A percentile compares a stretch with the other conserved stretches of the same genome.
Evolutionary conservation across 2,888 invertebrate species (phyloP).

Genomic region (Trichogramma evanescens): DNA sequence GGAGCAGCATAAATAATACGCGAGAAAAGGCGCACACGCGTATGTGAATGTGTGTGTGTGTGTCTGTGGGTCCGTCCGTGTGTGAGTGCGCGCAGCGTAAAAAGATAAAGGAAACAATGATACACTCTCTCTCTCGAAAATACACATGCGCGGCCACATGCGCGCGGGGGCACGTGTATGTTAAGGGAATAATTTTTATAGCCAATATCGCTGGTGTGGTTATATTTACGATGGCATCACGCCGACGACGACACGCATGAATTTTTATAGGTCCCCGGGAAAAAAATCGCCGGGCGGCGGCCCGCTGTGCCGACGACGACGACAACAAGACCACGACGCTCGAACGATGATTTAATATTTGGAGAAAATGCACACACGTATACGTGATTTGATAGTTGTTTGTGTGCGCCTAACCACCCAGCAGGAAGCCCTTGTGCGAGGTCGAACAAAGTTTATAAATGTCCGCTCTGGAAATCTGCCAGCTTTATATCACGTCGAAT

Average conservation of each 20-base stretch:
- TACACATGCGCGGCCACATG: constrained; percentile 31
- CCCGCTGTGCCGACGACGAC: no score
- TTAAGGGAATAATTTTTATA: constrained; percentile 39
- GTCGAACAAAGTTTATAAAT: constrained; percentile 29
- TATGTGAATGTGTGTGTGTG: not conserved
- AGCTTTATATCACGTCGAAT: constrained; percentile 13
- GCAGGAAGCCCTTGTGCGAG: constrained; percentile 33
- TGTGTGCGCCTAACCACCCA: constrained; percentile 27
- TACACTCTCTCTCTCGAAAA: constrained; percentile 18
- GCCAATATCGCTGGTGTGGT: constrained; percentile 22
- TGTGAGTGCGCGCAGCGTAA: not conserved
- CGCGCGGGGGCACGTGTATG: constrained; percentile 9
- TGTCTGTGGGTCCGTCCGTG: not conserved
- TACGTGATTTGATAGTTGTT: constrained; percentile 38
- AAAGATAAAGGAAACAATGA: constrained; percentile 8
- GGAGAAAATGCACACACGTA: constrained; percentile 44
- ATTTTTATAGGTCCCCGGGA: constrained; percentile 36
- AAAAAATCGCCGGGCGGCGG: no score
- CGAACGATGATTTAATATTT: constrained; percentile 47
- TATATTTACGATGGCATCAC: constrained; percentile 45
- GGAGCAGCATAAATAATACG: constrained; percentile 16
- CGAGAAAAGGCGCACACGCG: constrained; percentile 6
- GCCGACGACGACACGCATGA: constrained; percentile 45
- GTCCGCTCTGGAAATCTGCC: constrained; percentile 17
- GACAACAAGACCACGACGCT: constrained; percentile 36